Percentiles rank a stretch among this genome's conserved stretches.
Evolutionary conservation across 2,113 vertebrate species (phyloP).

Genomic region (Antennarius striatus): DNA sequence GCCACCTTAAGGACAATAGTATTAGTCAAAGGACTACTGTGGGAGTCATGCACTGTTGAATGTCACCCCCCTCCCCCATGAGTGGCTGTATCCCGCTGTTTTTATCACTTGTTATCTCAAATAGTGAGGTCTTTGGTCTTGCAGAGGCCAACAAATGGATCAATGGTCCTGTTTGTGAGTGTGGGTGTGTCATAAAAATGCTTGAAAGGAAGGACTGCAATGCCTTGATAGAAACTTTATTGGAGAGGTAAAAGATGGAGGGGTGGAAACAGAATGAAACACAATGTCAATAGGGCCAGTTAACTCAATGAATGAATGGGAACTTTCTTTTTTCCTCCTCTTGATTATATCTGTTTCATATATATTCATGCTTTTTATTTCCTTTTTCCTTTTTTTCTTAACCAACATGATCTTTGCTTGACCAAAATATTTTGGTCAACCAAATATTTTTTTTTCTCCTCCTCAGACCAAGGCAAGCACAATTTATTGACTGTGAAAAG

Average conservation of each 20-base stretch:
- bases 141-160: constrained; percentile 56
- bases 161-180: constrained; percentile 41
- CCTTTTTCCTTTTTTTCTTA: constrained; percentile 19
- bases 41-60: constrained; percentile 41
- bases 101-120: constrained; percentile 57
- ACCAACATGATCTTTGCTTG: background rate
- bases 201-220: constrained; percentile 30
- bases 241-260: constrained; percentile 16
- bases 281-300: constrained; percentile 34
- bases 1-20: constrained; percentile 66
- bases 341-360: constrained; percentile 6
- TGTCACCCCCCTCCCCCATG: constrained; percentile 57
- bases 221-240: constrained; percentile 42
- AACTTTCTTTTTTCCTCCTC: background rate
- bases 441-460: constrained; percentile 12
- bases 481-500: constrained; percentile 48
- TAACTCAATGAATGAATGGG: constrained; percentile 3
- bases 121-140: constrained; percentile 49
- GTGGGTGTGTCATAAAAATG: constrained; percentile 23
- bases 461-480: constrained; percentile 34
- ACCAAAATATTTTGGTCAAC: too few relatives aligned
- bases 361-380: background rate
- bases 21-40: constrained; percentile 62
- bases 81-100: constrained; percentile 57
- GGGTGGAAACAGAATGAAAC: constrained; percentile 27